Base-by-base conservation (phyloP, 2,113 vertebrate genomes). In the Acrocephalus arundinaceus region DNA sequence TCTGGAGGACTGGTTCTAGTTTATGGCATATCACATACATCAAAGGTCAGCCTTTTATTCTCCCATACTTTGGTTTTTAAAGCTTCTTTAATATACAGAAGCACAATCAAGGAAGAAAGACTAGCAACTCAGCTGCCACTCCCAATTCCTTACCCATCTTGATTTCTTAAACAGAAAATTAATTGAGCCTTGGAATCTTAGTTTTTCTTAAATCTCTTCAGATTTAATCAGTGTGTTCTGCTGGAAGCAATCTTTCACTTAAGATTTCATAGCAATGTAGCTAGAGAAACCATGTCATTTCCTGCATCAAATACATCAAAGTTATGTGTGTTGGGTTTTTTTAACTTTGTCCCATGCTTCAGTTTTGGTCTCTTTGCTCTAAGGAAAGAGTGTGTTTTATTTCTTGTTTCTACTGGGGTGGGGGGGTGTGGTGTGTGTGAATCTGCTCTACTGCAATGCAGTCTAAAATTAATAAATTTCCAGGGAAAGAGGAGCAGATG, bases 201-300 rank as follows among this genome's bases (percentile, higher is more conserved):
- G 24, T 59, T 92, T 93, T 88, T 75, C 41, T 85, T 90, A 85
- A 93, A 89, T 91, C 55, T 91, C 58, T 84, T 78, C 49, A 73
- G 86, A 86, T 93, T 87, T 91, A 89, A 93, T 91, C 90, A 94
- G 58, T 8, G 59, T 20, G 61, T 91, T 96, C 85, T 96, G 87
- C 95, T 97, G 95, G 96, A 96, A 96, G 87, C 87, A 95, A 95
- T 97, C 92, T 96, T 96, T 91, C 94, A 94, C 90, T 96, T 96
- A 91, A 87, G 74, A 55, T 91, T 95, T 93, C 83, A 92, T 86
- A 94, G 87, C 78, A 62, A 65, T 39, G 37, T 54, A 88, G 52
- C 78, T 72, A 54, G 79, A 95, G 86, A 94, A 81, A 89, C 78
- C 52, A 86, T 52, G 82, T 74, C 54, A 87, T 85, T 95, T 97